Evolutionary conservation across 2,113 vertebrate species (phyloP).

Genomic region (Amblyopsis rosae): DNA sequence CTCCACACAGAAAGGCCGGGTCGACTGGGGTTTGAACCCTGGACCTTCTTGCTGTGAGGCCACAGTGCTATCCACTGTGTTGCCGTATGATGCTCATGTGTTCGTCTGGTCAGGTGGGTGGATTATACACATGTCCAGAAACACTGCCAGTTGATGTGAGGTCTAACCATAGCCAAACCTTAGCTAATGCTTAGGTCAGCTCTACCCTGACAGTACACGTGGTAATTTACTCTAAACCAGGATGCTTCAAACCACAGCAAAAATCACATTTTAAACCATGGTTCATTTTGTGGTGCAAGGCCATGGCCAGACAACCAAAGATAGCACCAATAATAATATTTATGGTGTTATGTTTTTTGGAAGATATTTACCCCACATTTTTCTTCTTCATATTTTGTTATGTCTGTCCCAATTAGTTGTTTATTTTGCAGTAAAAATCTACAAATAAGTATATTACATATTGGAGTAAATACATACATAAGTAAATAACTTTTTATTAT

Average conservation of each 20-base stretch:
- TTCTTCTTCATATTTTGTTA: background rate
- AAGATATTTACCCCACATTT: background rate
- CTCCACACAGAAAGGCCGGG: too few relatives aligned
- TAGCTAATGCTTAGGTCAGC: background rate
- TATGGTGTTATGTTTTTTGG: background rate
- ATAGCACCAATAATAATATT: background rate
- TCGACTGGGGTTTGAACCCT: too few relatives aligned
- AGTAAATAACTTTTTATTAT: too few relatives aligned
- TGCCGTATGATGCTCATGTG: background rate
- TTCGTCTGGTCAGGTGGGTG: background rate
- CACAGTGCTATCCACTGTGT: too few relatives aligned
- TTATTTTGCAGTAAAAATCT: background rate
- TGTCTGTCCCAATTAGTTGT: background rate
- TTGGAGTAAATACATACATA: too few relatives aligned
- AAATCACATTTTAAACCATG: background rate
- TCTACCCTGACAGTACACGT: background rate
- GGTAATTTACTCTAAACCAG: background rate
- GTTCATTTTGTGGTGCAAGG: background rate
- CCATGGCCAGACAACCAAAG: background rate
- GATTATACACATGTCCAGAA: too few relatives aligned
- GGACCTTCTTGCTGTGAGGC: too few relatives aligned
- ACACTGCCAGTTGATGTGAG: background rate
- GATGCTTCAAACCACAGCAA: background rate
- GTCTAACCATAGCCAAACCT: background rate
- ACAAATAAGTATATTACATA: too few relatives aligned